Base-by-base conservation (phyloP, 2,113 vertebrate genomes). In the Vanacampus margaritifer region DNA sequence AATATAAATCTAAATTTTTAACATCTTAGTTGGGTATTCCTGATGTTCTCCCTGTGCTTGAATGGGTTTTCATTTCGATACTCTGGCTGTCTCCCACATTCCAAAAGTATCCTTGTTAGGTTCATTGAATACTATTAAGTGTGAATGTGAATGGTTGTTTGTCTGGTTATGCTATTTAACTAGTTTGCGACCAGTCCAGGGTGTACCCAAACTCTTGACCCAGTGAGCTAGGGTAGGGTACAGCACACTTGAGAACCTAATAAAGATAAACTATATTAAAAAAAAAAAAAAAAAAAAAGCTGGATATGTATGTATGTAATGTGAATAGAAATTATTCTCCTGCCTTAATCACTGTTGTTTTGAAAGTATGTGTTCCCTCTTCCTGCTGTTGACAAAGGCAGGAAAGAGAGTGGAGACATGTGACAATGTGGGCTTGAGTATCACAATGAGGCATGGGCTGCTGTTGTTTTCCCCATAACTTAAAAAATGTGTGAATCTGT, bases 311-410 rank as follows among this genome's bases (percentile, higher is more conserved):
- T 12, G 11, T 56, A 28, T 56, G 24, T 28, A 28, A 28, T 28
- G 16, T 36, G 36, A 14, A 17, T 13, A 6, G 0, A 32, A 13
- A 46, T 43, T 23, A 16, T 23, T 35, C 3, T 24, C 28, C 37
- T 43, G 11, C n/a, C 59, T 63, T 59, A 9, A 35, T 45, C 32
- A 57, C 28, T n/a, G 50, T 26, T 23, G 35, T 58, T 37, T 51
- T 35, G 4, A 68, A 17, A 23, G 58, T 73, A 12, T 62, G 24
- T 43, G n/a, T 59, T 37, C 17, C 28, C n/a, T 24, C 41, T 26
- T 24, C 3, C 41, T 39, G 21, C 2, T 54, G 36, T 36, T 53
- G 48, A 80, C 64, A 83, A 84, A 69, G 45, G 66, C 73, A 82
- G 75, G 79, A 82, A 84, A 37, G 11, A 6, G 21, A 37, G 48